These are phyloP conservation scores for Cheumatopsyche charites DNA, from an alignment of 1,140 invertebrate genomes.

Conservation along the genomic window DNA sequence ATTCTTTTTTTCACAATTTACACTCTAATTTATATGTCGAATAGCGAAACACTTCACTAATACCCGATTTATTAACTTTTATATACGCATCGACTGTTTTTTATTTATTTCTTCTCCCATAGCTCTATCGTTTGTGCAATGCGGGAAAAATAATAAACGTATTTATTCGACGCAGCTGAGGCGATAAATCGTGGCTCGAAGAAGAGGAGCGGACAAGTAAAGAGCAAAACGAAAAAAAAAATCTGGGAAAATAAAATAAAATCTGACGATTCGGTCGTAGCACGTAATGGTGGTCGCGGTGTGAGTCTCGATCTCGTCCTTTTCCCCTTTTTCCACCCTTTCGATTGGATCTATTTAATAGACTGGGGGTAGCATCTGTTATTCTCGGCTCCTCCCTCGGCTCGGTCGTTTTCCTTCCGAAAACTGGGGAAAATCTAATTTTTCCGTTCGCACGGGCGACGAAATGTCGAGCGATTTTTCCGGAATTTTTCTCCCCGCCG, in stretches of 20 bases:
- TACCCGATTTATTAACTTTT: too few species aligned
- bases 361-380: constrained; percentile 14
- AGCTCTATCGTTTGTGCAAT: too few species aligned
- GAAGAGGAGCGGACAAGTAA: too few species aligned
- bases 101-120: too few species aligned
- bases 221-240: too few species aligned
- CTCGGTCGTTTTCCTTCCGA: not conserved
- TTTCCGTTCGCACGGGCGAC: not conserved
- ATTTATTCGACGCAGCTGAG: too few species aligned
- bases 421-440: constrained; percentile 15
- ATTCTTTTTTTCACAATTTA: too few species aligned
- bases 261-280: not conserved
- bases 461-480: constrained; percentile 8
- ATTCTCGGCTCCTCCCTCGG: not conserved
- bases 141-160: too few species aligned
- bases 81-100: too few species aligned
- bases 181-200: too few species aligned
- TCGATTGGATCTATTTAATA: constrained; percentile 17
- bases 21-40: too few species aligned
- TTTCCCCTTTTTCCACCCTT: not conserved
- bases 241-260: not conserved
- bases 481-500: not conserved
- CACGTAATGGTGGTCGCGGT: not conserved
- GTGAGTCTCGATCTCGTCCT: not conserved
- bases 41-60: too few species aligned